Percentiles rank a stretch among this genome's conserved stretches.
These are phyloP conservation scores for Amphimedon queenslandica DNA, from an alignment of 37 sponge, comb jelly and placozoan species.

Conservation along the genomic window DNA sequence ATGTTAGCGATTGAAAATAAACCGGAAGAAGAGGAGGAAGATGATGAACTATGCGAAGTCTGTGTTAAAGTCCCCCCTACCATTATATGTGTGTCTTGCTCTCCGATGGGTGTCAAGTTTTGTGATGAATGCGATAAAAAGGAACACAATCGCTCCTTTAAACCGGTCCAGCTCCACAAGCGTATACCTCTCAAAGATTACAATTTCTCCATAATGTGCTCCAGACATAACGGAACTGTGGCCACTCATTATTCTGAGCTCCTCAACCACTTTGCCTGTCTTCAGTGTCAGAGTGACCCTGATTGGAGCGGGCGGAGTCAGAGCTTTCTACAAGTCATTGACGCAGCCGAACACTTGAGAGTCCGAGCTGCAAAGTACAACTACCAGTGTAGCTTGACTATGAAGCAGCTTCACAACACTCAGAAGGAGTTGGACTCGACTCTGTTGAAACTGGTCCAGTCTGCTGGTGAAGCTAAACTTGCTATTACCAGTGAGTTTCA, in stretches of 20 bases:
- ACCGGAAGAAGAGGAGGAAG: background rate
- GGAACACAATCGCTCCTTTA: constrained; percentile 55
- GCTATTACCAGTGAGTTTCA: constrained; percentile 31
- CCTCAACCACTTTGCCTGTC: constrained; percentile 40
- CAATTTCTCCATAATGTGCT: constrained; percentile 2
- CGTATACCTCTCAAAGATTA: constrained; percentile 20
- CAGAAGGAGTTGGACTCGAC: constrained; percentile 1
- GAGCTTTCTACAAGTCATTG: constrained; percentile 18
- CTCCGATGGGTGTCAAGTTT: constrained; percentile 34
- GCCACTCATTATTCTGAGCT: constrained; percentile 28
- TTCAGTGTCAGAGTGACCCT: constrained; percentile 3
- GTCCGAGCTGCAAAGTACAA: constrained; percentile 6
- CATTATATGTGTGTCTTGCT: constrained; percentile 46
- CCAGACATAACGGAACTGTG: constrained; percentile 1
- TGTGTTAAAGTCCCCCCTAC: constrained; percentile 14
- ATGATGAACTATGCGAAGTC: constrained; percentile 31
- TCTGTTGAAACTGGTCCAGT: constrained; percentile 16
- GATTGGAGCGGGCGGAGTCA: background rate
- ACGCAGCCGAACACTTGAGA: constrained; percentile 12
- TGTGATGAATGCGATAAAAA: constrained; percentile 40
- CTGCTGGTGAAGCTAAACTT: constrained; percentile 15
- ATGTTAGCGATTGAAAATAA: constrained; percentile 9
- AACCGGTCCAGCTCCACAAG: constrained; percentile 43
- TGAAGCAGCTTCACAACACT: constrained; percentile 8
- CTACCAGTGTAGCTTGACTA: background rate